Base-by-base conservation (phyloP, 2,888 invertebrate genomes). In the Spatulosminthurus flaviceps region DNA sequence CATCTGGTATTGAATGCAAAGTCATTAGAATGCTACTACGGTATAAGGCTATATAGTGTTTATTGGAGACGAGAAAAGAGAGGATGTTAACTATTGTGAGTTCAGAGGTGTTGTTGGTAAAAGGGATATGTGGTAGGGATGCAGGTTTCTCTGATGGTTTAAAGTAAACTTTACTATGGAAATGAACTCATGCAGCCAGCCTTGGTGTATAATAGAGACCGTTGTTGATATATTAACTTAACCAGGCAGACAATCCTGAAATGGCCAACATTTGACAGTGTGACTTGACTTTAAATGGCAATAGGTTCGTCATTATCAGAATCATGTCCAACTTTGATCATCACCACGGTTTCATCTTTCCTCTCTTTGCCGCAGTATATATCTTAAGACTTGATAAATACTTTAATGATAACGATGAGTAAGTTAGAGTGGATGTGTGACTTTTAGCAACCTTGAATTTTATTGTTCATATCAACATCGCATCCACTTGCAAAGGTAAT, bases 381-480 rank as follows among this genome's bases (percentile, higher is more conserved):
- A 19, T 67, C 29, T 67, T 67, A 26, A 67, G 67, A 28, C 29
- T 67, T 67, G 67, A 67, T 67, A 67, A 67, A 67, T 67, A 67
- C 67, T 67, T 67, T 67, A 67, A 67, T 67, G 67, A 67, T 29
- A 28, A 67, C 67, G 26, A 67, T 64, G 28, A 67, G 67, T 29
- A 67, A 29, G 19, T 28, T 67, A 26, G 67, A 67, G 29, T 19
- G 67, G 26, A 67, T 67, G 28, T 67, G 67, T 67, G 67, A 76
- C 67, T 76, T 76, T 76, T 76, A 67, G 61, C 69, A 76, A 76
- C 76, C 76, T 76, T 76, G 76, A 76, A 76, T 76, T 76, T 76
- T 76, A 76, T 67, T 76, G 76, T 67, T 66, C 69, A 70, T 70
- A 64, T 64, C 64, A 64, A 64, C 64, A 24, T 64, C n/a, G 22